Conservation (phyloP, 2,797 vertebrate genomes). For the Cephalopachus bancanus region DNA sequence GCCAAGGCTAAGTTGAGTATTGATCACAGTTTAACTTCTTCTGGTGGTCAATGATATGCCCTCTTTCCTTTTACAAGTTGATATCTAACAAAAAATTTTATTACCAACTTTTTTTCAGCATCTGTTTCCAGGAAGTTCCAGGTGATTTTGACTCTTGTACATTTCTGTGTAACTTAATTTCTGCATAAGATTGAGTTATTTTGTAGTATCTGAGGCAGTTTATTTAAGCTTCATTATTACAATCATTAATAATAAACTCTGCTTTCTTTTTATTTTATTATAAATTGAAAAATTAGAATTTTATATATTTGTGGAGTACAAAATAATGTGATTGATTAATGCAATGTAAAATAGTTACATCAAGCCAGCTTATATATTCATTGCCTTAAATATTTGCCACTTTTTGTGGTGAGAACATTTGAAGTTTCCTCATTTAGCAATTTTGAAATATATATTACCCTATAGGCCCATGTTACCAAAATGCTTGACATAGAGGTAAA, state of each 20-base stretch:
- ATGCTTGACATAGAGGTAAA: neutral
- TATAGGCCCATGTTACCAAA: neutral
- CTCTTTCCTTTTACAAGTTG: neutral
- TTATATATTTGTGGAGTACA: neutral
- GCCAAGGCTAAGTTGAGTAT: neutral
- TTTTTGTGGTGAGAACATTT: neutral
- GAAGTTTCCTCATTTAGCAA: neutral
- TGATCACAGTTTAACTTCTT: neutral
- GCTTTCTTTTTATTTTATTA: neutral
- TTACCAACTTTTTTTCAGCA: neutral
- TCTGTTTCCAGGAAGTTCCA: neutral
- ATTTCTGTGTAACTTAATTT: neutral
- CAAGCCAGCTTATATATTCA: neutral
- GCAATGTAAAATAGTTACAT: neutral
- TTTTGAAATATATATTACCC: neutral
- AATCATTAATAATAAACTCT: neutral
- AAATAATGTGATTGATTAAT: neutral
- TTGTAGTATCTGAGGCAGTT: neutral
- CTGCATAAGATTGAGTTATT: neutral
- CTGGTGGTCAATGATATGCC: neutral
- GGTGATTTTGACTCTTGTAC: neutral
- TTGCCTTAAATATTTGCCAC: neutral
- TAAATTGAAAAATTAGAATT: neutral
- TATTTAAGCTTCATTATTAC: neutral
- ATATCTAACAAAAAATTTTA: neutral